Base-by-base conservation (phyloP, 2,888 invertebrate genomes). In the Epiblema foenella region DNA sequence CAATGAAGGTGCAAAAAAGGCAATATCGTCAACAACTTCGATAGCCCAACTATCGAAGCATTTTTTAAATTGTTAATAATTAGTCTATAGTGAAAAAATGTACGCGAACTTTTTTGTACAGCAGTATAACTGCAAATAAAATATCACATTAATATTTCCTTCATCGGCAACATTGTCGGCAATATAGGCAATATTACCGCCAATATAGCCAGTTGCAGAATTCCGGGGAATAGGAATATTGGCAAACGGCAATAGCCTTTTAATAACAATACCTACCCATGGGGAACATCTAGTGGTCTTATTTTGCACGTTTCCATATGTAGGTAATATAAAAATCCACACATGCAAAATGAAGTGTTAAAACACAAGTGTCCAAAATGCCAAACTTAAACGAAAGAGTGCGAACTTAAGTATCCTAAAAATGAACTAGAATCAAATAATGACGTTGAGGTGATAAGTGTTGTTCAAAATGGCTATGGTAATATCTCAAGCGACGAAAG, bases 401-500 rank as follows among this genome's bases (percentile, higher is more conserved):
- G 42, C 54, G 64, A 64, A 64, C 52, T 64, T 52, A 39, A 63
- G 51, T 33, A 11, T 63, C 63, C 10, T 3, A n/a, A 20, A n/a
- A 52, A 33, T 11, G 18, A 51, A 46, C 54, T 68, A 64, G 59
- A 42, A 42, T 66, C 24, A 60, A 75, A 85, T 76, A 80, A 89
- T 88, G 88, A 77, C 75, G 68, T 72, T 77, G 71, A 86, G 83
- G 83, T 89, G 90, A 90, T 87, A 83, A 83, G 83, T 85, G 83
- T 75, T 74, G 72, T 73, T 74, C 83, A 91, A 88, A 77, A 93
- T 93, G 93, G 93, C 93, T 79, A 93, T 93, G 93, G 93, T 93
- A 73, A 91, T 93, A 87, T 93, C 93, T 68, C 92, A 91, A 74
- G 89, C 93, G 75, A 93, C 93, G 65, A 93, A 93, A 81, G 93